Conservation (phyloP, 2,888 invertebrate species). For the Gari tellinella region DNA sequence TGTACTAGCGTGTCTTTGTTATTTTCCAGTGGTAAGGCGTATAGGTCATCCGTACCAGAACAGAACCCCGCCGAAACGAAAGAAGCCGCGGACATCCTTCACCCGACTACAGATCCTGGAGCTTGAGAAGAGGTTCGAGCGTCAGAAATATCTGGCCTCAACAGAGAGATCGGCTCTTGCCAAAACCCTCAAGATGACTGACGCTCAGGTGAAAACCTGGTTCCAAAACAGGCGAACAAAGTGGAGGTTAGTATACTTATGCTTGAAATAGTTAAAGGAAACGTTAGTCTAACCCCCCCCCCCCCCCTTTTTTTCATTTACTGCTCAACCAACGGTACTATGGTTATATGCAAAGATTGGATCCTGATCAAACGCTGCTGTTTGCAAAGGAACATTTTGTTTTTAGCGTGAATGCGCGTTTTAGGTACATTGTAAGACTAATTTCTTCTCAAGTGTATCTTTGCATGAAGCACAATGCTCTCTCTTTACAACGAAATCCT, state of each 20-base stretch:
- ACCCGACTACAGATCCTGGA: slow-evolving; percentile 90
- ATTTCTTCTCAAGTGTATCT: too few species aligned
- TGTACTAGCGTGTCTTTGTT: not conserved
- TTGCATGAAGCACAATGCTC: too few species aligned
- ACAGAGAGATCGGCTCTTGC: slow-evolving; percentile 97
- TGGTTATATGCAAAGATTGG: too few species aligned
- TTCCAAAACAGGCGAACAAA: slow-evolving; percentile 99
- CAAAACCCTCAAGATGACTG: slow-evolving; percentile 98
- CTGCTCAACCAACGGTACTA: too few species aligned
- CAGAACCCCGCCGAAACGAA: slow-evolving; percentile 98
- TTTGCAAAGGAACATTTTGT: too few species aligned
- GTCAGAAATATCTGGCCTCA: slow-evolving; percentile 99
- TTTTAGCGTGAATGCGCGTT: too few species aligned
- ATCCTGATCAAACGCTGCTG: too few species aligned
- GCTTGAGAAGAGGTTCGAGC: slow-evolving; percentile 97
- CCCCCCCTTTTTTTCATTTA: too few species aligned
- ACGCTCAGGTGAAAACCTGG: slow-evolving; percentile 97
- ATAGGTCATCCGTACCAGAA: slow-evolving; percentile 99
- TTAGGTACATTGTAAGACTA: too few species aligned
- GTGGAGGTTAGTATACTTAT: slow-evolving; percentile 93
- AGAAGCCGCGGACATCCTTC: slow-evolving; percentile 99
- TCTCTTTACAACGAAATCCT: too few species aligned
- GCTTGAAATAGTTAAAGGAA: not conserved
- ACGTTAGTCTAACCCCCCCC: too few species aligned
- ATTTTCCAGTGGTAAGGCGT: slow-evolving; percentile 87